Conservation (phyloP, 53 echinoderm and acorn worm genomes). For the Pentamera pediparva region DNA sequence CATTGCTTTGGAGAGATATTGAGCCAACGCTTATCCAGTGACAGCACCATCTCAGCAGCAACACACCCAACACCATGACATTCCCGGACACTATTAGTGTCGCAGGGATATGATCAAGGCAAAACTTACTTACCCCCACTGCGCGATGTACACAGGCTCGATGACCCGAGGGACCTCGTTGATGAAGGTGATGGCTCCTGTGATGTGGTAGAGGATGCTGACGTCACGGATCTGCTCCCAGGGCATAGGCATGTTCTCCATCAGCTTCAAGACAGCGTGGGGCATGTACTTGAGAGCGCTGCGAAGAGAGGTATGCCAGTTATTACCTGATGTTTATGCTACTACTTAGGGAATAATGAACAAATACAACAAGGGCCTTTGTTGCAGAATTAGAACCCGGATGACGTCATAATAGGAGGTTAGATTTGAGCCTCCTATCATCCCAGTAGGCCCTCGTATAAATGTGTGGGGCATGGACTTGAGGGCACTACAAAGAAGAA, state of each 20-base stretch:
- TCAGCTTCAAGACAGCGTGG: constrained; percentile 92
- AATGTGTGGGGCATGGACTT: no score
- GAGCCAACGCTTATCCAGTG: no score
- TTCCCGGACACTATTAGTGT: not conserved
- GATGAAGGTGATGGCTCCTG: constrained; percentile 96
- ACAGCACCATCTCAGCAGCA: not conserved
- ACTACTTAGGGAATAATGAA: no score
- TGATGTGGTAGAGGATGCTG: constrained; percentile 89
- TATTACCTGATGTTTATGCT: no score
- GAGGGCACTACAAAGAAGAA: no score
- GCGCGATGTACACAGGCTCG: constrained; percentile 92
- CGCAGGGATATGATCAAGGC: not conserved
- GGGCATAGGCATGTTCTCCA: constrained; percentile 99
- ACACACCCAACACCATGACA: not conserved
- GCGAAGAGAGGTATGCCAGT: constrained; percentile 6
- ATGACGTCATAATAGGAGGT: no score
- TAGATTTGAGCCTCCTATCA: no score
- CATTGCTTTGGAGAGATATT: no score
- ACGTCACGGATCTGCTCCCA: constrained; percentile 99
- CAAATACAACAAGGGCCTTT: no score
- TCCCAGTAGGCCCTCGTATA: no score
- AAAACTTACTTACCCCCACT: constrained; percentile 85
- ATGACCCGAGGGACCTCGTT: constrained; percentile 92
- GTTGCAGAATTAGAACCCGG: no score
- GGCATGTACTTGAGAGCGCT: constrained; percentile 99